Evolutionary conservation across 2,797 vertebrate genomes (phyloP).

Genomic region (Nyctibius grandis): DNA sequence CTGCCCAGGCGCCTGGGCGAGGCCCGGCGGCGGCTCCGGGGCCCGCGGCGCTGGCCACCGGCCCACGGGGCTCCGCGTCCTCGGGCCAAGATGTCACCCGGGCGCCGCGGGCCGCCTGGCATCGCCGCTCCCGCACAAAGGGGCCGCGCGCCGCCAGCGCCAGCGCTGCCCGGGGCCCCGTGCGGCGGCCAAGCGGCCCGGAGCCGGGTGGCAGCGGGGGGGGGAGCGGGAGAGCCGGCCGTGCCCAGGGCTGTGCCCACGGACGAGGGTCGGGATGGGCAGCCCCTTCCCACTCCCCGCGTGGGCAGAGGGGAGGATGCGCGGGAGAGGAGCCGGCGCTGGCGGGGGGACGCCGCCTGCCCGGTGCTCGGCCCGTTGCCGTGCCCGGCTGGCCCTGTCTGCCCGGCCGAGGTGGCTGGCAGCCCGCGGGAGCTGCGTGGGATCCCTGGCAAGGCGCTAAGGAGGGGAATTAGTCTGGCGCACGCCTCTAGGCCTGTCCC

Average conservation of each 20-base stretch:
- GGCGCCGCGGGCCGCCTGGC: not conserved
- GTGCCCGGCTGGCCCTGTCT: not conserved
- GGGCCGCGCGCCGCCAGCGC: not conserved
- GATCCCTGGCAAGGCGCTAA: not conserved
- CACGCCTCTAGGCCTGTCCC: not conserved
- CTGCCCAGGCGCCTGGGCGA: not conserved
- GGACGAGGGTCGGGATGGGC: not conserved
- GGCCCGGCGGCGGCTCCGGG: not conserved
- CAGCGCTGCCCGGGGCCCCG: not conserved
- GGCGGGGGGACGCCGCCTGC: not conserved
- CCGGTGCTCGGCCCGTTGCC: not conserved
- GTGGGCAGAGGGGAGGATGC: not conserved
- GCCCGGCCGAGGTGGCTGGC: not conserved
- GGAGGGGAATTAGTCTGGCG: constrained; percentile 9
- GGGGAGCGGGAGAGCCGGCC: not conserved
- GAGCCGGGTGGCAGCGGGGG: not conserved
- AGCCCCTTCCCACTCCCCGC: not conserved
- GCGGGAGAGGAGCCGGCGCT: not conserved
- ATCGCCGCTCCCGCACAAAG: not conserved
- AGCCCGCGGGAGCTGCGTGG: not conserved
- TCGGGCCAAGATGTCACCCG: constrained; percentile 24
- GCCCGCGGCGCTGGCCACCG: not conserved
- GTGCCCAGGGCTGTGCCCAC: accelerated
- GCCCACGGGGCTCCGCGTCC: not conserved
- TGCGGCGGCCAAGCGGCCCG: not conserved